phyloP scores from a whole-genome alignment of 2,888 invertebrate species.

The Spialia ferax region DNA sequence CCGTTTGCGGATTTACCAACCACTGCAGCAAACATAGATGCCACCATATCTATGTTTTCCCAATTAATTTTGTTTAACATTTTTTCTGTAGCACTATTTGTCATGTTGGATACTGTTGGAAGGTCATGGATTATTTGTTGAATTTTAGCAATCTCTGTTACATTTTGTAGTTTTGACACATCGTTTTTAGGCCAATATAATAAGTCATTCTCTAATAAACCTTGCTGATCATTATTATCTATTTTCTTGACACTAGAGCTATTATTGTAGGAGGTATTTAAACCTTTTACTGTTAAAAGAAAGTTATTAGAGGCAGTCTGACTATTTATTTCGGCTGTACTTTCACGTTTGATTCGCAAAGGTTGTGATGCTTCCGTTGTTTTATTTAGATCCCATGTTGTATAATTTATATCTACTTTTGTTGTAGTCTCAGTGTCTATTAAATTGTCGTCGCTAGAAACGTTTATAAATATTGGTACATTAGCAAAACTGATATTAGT shows the following conservation, averaged over 20 bases:
- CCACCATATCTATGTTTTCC: slow-evolving; percentile 73
- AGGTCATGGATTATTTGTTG: slow-evolving; percentile 68
- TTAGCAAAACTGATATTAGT: neutral
- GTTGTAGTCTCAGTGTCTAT: slow-evolving; percentile 21
- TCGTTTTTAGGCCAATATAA: slow-evolving; percentile 69
- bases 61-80: slow-evolving; percentile 67
- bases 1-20: slow-evolving; percentile 79
- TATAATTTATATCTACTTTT: neutral
- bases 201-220: slow-evolving; percentile 60
- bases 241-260: slow-evolving; percentile 48
- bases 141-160: slow-evolving; percentile 70
- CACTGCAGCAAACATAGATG: slow-evolving; percentile 74
- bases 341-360: slow-evolving; percentile 59
- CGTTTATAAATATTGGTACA: slow-evolving; percentile 51
- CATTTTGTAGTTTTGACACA: slow-evolving; percentile 59
- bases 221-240: slow-evolving; percentile 52
- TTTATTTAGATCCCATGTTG: slow-evolving; percentile 7
- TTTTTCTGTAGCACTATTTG: slow-evolving; percentile 16
- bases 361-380: slow-evolving; percentile 52
- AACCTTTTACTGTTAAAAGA: slow-evolving; percentile 8
- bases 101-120: slow-evolving; percentile 56
- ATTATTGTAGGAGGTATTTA: neutral
- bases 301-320: slow-evolving; percentile 23
- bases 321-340: slow-evolving; percentile 23
- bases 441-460: slow-evolving; percentile 48